These are phyloP conservation scores for Stegostoma tigrinum DNA, from an alignment of 2,113 vertebrate species.

Conservation along the genomic window DNA sequence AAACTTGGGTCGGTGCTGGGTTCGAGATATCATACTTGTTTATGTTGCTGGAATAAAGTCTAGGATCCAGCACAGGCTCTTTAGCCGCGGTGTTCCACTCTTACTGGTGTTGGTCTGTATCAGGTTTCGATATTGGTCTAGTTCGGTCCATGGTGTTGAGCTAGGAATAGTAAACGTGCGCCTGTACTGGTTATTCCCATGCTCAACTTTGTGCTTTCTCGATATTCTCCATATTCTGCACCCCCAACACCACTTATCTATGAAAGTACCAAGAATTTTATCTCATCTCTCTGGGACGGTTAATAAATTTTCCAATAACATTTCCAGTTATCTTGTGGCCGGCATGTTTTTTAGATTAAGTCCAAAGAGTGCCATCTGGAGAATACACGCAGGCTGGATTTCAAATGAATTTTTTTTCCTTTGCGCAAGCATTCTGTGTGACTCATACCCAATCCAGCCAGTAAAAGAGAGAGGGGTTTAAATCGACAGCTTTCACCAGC, in stretches of 20 bases:
- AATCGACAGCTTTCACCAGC: not conserved
- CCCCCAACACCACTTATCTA: not conserved
- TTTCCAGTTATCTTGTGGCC: not conserved
- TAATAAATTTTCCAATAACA: slow-evolving; percentile 7
- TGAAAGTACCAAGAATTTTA: not conserved
- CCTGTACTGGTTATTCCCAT: not conserved
- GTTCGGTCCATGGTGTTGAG: not conserved
- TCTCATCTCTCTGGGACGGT: not conserved
- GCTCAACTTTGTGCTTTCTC: not conserved
- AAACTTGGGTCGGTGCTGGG: not conserved
- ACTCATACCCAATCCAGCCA: not conserved
- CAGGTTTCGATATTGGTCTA: not conserved
- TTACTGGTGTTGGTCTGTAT: not conserved
- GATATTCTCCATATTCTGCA: not conserved
- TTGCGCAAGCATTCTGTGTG: slow-evolving; percentile 26
- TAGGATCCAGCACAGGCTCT: not conserved
- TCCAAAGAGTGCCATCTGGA: slow-evolving; percentile 25
- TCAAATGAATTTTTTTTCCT: slow-evolving; percentile 26
- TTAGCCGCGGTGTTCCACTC: not conserved
- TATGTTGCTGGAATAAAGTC: not conserved
- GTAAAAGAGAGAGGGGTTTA: not conserved
- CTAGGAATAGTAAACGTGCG: not conserved
- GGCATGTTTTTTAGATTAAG: slow-evolving; percentile 14
- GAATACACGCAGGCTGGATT: not conserved
- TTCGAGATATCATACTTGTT: not conserved